Base-by-base conservation (phyloP, 1,140 invertebrate species). In the Pogonus chalceus region DNA sequence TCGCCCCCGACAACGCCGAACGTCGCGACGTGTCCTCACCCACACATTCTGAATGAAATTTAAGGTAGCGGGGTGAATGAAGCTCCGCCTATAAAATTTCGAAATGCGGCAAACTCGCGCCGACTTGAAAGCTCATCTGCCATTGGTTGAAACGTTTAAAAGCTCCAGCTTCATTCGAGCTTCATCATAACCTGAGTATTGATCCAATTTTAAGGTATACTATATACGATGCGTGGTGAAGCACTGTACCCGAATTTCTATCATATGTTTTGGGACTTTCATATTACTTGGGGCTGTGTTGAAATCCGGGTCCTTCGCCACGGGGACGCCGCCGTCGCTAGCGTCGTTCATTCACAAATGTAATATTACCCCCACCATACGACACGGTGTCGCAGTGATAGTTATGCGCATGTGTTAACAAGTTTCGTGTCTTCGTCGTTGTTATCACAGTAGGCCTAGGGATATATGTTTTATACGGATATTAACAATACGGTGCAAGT, bases 31-130 rank as follows among this genome's bases (percentile, higher is more conserved):
- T 70, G 69, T 57, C 60, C 64, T 70, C 74, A 75, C 76, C 76
- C 72, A 79, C 76, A 76, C 76, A 72, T 75, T 74, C 75, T 77
- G 71, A 79, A 80, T 79, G 77, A 79, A 79, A 59, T 58, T 50
- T 37, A 56, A 43, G 64, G 35, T 65, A 62, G 53, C 23, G 58
- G 48, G 51, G 52, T 43, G 7, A 43, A 43, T 43, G 37, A 16
- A 43, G 37, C 37, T 16, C 37, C 37, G 7, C 37, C 37, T 16
- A 43, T 16, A 43, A 43, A 43, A 43, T 16, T 16, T 7, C 37
- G 37, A 43, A 43, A 43, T 43, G 37, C 37, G 37, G 37, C 37
- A 43, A 43, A 43, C 9, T 10, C 37, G 37, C 7, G 18, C 37
- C 3, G 3, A 9, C 9, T 4, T 43, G 9, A 10, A 43, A 43